phyloP scores from a whole-genome alignment of 2,113 vertebrate genomes.

The Zosterops lateralis region DNA sequence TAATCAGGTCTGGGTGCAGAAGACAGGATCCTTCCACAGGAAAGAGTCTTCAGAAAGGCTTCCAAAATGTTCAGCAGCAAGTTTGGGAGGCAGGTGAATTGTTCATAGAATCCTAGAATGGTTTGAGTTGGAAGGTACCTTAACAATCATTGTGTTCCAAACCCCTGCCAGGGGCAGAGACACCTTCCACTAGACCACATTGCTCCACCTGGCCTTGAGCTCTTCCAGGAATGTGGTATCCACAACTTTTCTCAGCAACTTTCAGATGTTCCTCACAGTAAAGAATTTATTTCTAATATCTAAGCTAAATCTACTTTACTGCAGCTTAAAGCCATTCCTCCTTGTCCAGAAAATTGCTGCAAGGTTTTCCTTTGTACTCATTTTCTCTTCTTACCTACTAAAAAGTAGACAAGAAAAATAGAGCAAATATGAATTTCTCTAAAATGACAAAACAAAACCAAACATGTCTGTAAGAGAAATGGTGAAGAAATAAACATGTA shows the following conservation, averaged over 20 bases:
- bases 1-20: background rate
- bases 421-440: background rate
- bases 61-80: background rate
- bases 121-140: background rate
- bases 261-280: background rate
- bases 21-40: background rate
- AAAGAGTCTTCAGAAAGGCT: background rate
- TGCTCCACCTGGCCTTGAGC: background rate
- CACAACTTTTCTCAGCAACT: background rate
- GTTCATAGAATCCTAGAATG: background rate
- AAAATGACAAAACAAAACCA: background rate
- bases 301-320: background rate
- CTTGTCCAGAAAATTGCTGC: background rate
- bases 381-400: background rate
- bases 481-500: rapidly evolving
- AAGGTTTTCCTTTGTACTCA: background rate
- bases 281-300: background rate
- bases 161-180: background rate
- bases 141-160: background rate
- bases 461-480: background rate
- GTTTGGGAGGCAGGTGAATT: background rate
- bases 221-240: background rate
- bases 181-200: background rate
- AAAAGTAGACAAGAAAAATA: background rate
- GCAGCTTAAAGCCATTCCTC: background rate